These are phyloP conservation scores for Acronicta aceris DNA, from an alignment of 2,888 invertebrate genomes.

Conservation along the genomic window DNA sequence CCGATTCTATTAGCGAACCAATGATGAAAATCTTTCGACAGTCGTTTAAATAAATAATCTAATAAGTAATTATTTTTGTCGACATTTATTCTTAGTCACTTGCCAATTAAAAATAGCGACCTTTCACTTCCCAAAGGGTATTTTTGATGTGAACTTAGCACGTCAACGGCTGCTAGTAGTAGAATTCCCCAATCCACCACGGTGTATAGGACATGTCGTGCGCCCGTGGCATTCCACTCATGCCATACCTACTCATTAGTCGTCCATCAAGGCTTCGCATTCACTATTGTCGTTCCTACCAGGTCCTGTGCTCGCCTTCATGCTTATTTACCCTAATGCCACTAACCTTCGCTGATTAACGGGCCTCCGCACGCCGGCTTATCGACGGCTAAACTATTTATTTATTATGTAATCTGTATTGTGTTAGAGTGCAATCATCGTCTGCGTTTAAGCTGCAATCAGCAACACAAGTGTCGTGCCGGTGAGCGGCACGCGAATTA, in stretches of 20 bases:
- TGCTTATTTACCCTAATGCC: slow-evolving; percentile 67
- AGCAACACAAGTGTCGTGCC: slow-evolving; percentile 42
- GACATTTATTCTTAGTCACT: background rate
- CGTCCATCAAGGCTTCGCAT: slow-evolving; percentile 65
- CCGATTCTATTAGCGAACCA: slow-evolving; percentile 67
- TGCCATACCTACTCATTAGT: slow-evolving; percentile 61
- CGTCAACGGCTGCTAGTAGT: slow-evolving; percentile 22
- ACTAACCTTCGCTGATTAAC: slow-evolving; percentile 63
- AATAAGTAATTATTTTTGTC: background rate
- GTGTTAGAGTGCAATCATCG: slow-evolving; percentile 43
- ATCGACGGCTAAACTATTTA: slow-evolving; percentile 26
- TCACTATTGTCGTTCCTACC: slow-evolving; percentile 61
- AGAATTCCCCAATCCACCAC: slow-evolving; percentile 47
- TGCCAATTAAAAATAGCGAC: background rate
- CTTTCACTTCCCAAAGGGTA: slow-evolving; percentile 12
- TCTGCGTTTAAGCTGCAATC: slow-evolving; percentile 38
- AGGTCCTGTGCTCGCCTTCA: slow-evolving; percentile 64
- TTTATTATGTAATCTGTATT: slow-evolving; percentile 38
- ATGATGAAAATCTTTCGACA: slow-evolving; percentile 57
- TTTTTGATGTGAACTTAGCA: slow-evolving; percentile 11
- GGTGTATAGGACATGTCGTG: slow-evolving; percentile 68
- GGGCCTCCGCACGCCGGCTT: slow-evolving; percentile 17
- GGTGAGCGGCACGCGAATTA: slow-evolving; percentile 25
- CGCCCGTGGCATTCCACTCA: slow-evolving; percentile 71
- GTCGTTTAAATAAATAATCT: slow-evolving; percentile 15